These are phyloP conservation scores for Macrotis lagotis DNA, from an alignment of 2,113 vertebrate species.

Conservation along the genomic window DNA sequence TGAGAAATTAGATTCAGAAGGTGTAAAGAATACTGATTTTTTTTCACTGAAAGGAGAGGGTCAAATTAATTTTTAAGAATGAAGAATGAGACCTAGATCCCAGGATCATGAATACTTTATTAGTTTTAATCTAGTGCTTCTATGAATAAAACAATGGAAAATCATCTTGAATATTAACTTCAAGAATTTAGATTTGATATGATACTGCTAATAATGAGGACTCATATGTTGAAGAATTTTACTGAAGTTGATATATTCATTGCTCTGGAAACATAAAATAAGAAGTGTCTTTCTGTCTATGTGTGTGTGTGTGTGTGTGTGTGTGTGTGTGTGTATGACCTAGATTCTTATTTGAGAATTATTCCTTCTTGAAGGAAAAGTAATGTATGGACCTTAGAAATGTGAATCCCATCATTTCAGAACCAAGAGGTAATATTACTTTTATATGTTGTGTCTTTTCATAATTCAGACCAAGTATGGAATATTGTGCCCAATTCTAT, in stretches of 20 bases:
- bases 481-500: neutral
- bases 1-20: constrained; percentile 4
- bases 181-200: neutral
- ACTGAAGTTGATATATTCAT: neutral
- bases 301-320: neutral
- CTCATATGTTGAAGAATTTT: neutral
- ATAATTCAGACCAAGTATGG: neutral
- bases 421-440: neutral
- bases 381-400: neutral
- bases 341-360: neutral
- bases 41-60: neutral
- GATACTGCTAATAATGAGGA: neutral
- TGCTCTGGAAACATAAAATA: neutral
- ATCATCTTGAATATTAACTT: neutral
- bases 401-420: neutral
- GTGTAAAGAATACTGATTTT: neutral
- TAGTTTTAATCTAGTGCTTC: rapidly evolving
- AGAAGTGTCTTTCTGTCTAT: neutral
- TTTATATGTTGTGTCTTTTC: neutral
- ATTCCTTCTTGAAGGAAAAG: constrained; percentile 1
- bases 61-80: constrained; percentile 12
- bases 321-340: neutral
- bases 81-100: neutral
- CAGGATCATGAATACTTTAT: neutral
- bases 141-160: constrained; percentile 27